Evolutionary conservation across 2,888 invertebrate genomes (phyloP), one percentile per base, ranked within the genome.

Genomic region (Nomada fucata): DNA sequence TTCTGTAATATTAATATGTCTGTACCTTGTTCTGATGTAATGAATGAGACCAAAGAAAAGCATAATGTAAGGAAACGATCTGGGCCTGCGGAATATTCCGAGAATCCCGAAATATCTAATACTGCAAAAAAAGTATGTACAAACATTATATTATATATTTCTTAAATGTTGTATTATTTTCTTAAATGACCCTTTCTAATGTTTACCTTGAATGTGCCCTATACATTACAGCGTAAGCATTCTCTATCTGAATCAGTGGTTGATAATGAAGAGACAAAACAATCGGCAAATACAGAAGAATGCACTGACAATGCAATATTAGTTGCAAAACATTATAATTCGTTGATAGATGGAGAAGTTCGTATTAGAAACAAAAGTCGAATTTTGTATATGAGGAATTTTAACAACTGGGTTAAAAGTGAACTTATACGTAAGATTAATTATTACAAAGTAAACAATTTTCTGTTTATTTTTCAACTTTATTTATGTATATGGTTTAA

Each of bases 361-460:
- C 95, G 95, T 65, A 96, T 96, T 88, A 95, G 99, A 65, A 96
- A 96, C 86, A 96, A 97, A 90, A 99, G 99, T 42, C 96, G 98
- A 42, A 99, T 99, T 89, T 97, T 98, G 90, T 97, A 97, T 92
- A 95, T 99, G 95, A 95, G 99, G 87, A 99, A 99, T 94, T 99
- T 99, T 92, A 99, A 99, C 94, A 99, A 99, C 94, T 99, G 99
- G 99, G 96, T 99, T 18, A 99, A 99, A 94, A 98, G 98, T 94
- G 97, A 98, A 95, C 95, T 99, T 0, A 99, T 99, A 89, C 96
- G 97, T 95, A 96, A 97, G 94, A 89, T 75, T 50, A 10, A 67
- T 76, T 53, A 71, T 29, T 71, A 57, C 15, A 18, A 18, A 63
- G 18, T 29, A 10, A 9, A 20, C 7, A 44, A 55, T n/a, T 36